These are phyloP conservation scores for Polyommatus iphigenia DNA, from an alignment of 2,888 invertebrate species.

Conservation along the genomic window DNA sequence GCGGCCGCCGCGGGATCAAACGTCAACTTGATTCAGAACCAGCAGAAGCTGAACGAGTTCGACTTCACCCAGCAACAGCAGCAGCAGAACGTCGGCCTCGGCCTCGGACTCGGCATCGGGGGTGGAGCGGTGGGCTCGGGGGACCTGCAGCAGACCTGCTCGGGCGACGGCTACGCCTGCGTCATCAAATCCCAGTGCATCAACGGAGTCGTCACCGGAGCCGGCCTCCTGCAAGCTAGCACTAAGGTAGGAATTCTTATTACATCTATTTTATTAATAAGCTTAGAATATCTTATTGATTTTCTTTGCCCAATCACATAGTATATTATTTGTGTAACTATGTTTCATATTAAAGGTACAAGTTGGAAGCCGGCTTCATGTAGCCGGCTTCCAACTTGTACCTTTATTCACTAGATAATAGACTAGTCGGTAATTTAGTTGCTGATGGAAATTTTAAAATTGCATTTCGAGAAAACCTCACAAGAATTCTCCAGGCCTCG, in stretches of 20 bases:
- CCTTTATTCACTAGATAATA: not conserved
- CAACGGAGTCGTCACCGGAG: slow-evolving; percentile 80
- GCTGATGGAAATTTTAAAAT: not conserved
- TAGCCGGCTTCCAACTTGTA: too few relatives aligned
- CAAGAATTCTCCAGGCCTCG: slow-evolving; percentile 4
- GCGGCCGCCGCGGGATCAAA: slow-evolving; percentile 64
- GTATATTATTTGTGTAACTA: too few relatives aligned
- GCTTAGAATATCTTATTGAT: not conserved
- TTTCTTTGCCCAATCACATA: too few relatives aligned
- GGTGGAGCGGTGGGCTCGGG: slow-evolving; percentile 47
- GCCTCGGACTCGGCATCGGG: not conserved
- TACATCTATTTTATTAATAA: not conserved
- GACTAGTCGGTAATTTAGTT: not conserved
- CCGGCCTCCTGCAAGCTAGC: slow-evolving; percentile 70
- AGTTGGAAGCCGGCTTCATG: too few relatives aligned
- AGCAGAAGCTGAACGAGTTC: slow-evolving; percentile 57
- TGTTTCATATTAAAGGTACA: too few relatives aligned
- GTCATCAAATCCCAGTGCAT: slow-evolving; percentile 81
- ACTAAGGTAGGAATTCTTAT: slow-evolving; percentile 74
- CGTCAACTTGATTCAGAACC: slow-evolving; percentile 62
- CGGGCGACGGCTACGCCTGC: slow-evolving; percentile 81
- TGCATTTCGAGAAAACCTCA: not conserved
- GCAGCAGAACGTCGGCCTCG: slow-evolving; percentile 55
- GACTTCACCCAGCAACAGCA: slow-evolving; percentile 63
- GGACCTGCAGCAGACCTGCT: slow-evolving; percentile 76